Base-by-base conservation (phyloP, 2,113 vertebrate genomes). In the Scomber japonicus region DNA sequence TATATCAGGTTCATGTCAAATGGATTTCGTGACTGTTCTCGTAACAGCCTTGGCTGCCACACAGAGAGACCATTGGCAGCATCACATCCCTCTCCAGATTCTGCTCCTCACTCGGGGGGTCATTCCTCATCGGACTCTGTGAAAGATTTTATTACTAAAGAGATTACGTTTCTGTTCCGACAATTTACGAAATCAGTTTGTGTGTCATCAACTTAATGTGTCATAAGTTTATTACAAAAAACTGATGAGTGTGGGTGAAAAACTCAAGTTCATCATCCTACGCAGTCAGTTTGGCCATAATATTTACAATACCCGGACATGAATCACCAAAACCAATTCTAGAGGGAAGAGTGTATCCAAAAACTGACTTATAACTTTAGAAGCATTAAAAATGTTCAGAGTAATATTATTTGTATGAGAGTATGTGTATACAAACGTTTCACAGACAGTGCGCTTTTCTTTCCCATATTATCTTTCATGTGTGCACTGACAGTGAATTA, bases 1-100 rank as follows among this genome's bases (percentile, higher is more conserved):
- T 92, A 90, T 93, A 93, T 94, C 90, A 88, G 87, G 92, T 95
- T 95, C 86, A 93, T 81, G 84, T 92, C 89, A 89, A 88, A 90
- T 79, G 81, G 85, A 70, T 94, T 94, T 87, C 75, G 88, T 86
- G 87, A 86, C 86, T 88, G 67, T 88, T 93, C 88, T 88, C 75
- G 76, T 76, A 92, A 87, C 83, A 91, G 89, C 76, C 75, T 93
- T 93, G 91, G 88, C 91, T 90, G 79, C 86, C 86, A 89, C 90
- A 94, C 82, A 88, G 83, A 92, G 89, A 83, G 80, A 85, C 16
- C 72, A 76, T 78, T 93, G 92, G 92, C 92, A 94, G 49, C 74
- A 81, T 59, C 71, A 74, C 88, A 92, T 94, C 63, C 85, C 75
- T 79, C 92, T 89, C 88, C 83, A 70, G 24, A 2, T 3, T 27